Evolutionary conservation across 2,113 vertebrate genomes (phyloP), one percentile per base, ranked within the genome.

Genomic region (Eurystomus gularis): DNA sequence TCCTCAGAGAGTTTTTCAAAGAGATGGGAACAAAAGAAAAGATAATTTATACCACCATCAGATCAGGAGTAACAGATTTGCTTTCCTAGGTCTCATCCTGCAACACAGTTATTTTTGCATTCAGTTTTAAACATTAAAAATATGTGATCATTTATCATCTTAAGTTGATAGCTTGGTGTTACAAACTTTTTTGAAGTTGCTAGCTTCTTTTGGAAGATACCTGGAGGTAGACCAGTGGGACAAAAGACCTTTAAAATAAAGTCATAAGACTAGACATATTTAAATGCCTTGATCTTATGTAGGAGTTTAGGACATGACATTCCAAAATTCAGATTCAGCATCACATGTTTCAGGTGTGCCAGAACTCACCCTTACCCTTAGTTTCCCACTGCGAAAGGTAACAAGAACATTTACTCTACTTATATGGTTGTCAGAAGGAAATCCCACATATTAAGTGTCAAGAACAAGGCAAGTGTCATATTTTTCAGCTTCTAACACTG

Each of bases 31-130:
- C 15, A 58, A 35, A 71, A 70, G n/a, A 62, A 39, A 28, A 23
- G 5, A 37, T 37, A 26, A 65, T n/a, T 54, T 48, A 85, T 75
- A 57, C 40, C 91, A 54, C 20, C 9, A 29, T 82, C 15, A 9
- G 46, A 66, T 88, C n/a, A 90, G 25, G 80, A 85, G 18, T 75
- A 46, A 88, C 77, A 95, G 64, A 83, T 88, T 86, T 88, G 9
- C 7, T 85, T n/a, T 90, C 24, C 46, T 72, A 91, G 13, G 25
- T 66, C 28, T 90, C 46, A 66, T 60, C 26, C 29, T 70, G 82
- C n/a, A 84, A 95, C 94, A 78, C n/a, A 77, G 73, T 66, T 91
- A 82, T 40, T 86, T 88, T 91, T 90, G 8, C 31, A 61, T 83
- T 92, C 33, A 49, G 8, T 55, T 83, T 96, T 90, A 55, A 94